Evolutionary conservation across 2,113 vertebrate genomes (phyloP).

Genomic region (Arvicanthis niloticus): DNA sequence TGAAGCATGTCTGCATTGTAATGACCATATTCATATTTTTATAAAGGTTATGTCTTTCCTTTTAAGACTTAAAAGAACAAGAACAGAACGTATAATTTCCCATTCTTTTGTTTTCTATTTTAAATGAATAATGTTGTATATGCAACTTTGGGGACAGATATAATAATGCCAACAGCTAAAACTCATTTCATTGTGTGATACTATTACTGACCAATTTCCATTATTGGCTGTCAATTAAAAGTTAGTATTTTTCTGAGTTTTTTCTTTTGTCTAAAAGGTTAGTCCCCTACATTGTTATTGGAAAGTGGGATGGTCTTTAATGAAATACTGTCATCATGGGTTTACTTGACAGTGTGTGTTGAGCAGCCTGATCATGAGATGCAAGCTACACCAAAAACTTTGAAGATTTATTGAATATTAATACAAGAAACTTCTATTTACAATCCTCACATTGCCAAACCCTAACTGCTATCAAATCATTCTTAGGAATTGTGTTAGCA

Average conservation of each 20-base stretch:
- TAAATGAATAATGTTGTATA: background rate
- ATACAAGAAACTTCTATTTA: background rate
- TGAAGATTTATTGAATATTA: background rate
- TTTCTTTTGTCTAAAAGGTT: background rate
- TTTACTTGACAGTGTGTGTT: background rate
- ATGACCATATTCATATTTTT: background rate
- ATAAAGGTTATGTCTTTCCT: background rate
- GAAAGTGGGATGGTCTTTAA: rapidly evolving
- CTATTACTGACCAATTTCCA: background rate
- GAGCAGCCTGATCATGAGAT: background rate
- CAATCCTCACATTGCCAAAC: background rate
- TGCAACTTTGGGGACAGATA: background rate
- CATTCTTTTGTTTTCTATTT: background rate
- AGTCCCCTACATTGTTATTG: background rate
- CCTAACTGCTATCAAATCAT: background rate
- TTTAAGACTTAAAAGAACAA: background rate
- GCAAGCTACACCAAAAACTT: background rate
- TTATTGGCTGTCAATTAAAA: background rate
- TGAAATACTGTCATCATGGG: rapidly evolving
- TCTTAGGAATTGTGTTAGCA: too few relatives aligned
- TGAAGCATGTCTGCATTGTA: background rate
- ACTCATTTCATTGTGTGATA: background rate
- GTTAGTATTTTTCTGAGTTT: background rate
- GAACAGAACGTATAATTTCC: background rate
- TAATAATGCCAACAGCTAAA: background rate